Base-by-base conservation (phyloP, 2,113 vertebrate genomes). In the Erythrolamprus reginae region DNA sequence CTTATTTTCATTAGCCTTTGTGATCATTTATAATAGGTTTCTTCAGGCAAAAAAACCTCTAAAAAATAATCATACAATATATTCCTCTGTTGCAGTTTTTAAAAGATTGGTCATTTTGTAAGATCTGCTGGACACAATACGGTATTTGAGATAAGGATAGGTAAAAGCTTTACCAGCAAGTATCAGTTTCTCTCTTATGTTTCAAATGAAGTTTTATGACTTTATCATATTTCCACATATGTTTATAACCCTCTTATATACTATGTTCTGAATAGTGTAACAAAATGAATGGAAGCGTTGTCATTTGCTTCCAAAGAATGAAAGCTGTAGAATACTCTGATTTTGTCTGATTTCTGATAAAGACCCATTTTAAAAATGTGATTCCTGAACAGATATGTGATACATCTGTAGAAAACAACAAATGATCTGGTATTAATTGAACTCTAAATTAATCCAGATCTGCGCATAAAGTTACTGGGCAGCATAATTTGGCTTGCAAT, bases 51-150 rank as follows among this genome's bases (percentile, higher is more conserved):
- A 90, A 56, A 51, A 82, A n/a, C n/a, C 38, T 50, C 38, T 85
- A 42, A 42, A 56, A 86, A 17, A 50, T 28, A 38, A 53, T 19
- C 42, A 55, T 47, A 58, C 58, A 77, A 15, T 13, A 82, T 4
- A 88, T 89, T 42, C 87, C 90, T 86, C 84, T 92, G 17, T 17
- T 88, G 0, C 89, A 77, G 0, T 85, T 92, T 89, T 88, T 58
- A 50, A 33, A 24, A 51, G 28, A 88, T 93, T 90, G 51, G 24
- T 92, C 33, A 52, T 51, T 88, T 88, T 7, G n/a, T 77, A 88
- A 24, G 50, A 3, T 3, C 77, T 82, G 58, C 86, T 82, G 42
- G 51, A 15, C 65, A 84, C 92, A 56, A 65, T 65, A n/a, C 1
- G 2, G 50, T 33, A 55, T 53, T 86, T 89, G 88, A 33, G 70